A percentile compares a stretch with the other conserved stretches of the same genome.
These are phyloP conservation scores for Emydura subglobosa DNA, from an alignment of 2,113 vertebrate species.

Conservation along the genomic window DNA sequence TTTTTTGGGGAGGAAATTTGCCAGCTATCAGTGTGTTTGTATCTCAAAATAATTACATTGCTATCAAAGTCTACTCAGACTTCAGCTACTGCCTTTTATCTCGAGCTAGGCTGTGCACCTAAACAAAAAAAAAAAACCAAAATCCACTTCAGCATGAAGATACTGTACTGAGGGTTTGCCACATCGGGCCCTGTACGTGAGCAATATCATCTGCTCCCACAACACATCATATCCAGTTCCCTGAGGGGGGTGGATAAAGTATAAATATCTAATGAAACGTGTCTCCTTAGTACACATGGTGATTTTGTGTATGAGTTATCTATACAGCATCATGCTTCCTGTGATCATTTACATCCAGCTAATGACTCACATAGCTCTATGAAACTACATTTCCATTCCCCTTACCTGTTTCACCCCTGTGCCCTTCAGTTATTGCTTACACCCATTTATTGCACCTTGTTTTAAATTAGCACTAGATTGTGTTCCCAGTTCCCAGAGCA, in stretches of 20 bases:
- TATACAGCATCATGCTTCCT: background rate
- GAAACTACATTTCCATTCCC: background rate
- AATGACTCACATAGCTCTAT: background rate
- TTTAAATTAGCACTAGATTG: background rate
- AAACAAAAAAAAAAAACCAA: background rate
- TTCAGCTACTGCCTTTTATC: background rate
- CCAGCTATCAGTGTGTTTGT: background rate
- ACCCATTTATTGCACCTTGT: background rate
- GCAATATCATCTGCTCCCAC: background rate
- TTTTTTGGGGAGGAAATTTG: background rate
- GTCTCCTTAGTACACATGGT: background rate
- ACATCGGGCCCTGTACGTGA: background rate
- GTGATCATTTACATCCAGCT: background rate
- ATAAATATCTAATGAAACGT: background rate
- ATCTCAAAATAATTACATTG: background rate
- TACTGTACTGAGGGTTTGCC: background rate
- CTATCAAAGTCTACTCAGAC: background rate
- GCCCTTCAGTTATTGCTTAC: background rate
- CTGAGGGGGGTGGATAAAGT: background rate
- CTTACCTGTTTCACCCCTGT: background rate
- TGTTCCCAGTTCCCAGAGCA: background rate
- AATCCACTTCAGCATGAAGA: background rate
- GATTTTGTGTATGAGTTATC: background rate
- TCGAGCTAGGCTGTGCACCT: background rate
- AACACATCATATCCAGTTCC: background rate